Evolutionary conservation across 2,888 invertebrate genomes (phyloP), one percentile per base, ranked within the genome.

Genomic region (Loripinus fragilis): DNA sequence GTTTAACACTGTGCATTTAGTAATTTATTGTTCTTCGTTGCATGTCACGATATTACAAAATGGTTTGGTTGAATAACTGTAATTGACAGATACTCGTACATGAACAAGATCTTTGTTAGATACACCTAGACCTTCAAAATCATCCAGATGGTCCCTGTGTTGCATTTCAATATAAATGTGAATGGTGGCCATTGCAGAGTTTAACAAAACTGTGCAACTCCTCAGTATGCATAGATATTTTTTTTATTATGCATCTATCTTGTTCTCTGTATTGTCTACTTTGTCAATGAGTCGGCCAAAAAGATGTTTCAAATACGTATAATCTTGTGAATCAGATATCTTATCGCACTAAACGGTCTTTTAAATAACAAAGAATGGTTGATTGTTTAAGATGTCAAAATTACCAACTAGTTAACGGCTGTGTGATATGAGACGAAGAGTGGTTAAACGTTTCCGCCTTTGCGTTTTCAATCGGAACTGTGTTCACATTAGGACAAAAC

Each of bases 341-440:
- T 60, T 60, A 33, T 60, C 60, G 60, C 60, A 60, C 60, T 60
- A 60, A 60, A 60, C 60, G 60, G 60, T 60, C 60, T 60, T 60
- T 33, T 60, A 10, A 17, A 33, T 33, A 33, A 33, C 20, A 60
- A 60, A 60, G 60, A 60, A 60, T 60, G 33, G 20, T 7, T 30
- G 33, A n/a, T 60, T 60, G 60, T 60, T 33, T 60, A 17, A 60
- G 60, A 60, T 60, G 60, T 60, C 60, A 60, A 60, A 60, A 60
- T 60, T 60, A 60, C 20, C 60, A 25, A 20, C 60, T 60, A 60
- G 20, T 60, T 33, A 60, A 33, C 60, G 23, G 60, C 5, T 5
- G 20, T 30, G 60, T 17, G 30, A 30, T 33, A 20, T 60, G 30
- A 60, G 12, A 60, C n/a, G 17, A 33, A 33, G 5, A 5, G 30